Base-by-base conservation (phyloP, 1,140 invertebrate species). In the Drosophila repleta region DNA sequence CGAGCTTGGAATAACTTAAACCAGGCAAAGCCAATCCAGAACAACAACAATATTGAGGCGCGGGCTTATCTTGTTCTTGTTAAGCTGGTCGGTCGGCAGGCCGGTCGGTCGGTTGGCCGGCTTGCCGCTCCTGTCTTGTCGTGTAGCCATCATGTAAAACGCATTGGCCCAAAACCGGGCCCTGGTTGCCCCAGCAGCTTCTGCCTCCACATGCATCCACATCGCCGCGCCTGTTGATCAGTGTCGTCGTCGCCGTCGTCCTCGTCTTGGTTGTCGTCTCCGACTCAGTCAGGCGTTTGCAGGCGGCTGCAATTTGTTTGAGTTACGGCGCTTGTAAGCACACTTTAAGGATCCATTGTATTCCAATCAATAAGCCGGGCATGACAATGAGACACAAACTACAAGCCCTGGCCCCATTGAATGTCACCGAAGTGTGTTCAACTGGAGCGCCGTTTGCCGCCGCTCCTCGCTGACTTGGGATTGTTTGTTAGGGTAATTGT, bases 311-410 rank as follows among this genome's bases (percentile, higher is more conserved):
- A 91, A 91, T 91, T 91, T 91, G 85, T 91, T 91, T 91, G 88
- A 91, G 90, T 91, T 91, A 91, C 90, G 90, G 90, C 90, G 90
- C 90, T 91, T 90, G 90, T 90, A 90, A 90, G 90, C 88, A 91
- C 90, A 91, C 90, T 91, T 91, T 91, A 91, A 91, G 90, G 84
- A 83, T 90, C 90, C 90, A 91, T 91, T 91, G 90, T 91, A 90
- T 90, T 90, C 88, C 88, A 90, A 90, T 90, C 85, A 90, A 90
- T 90, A 90, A 79, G 88, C 79, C 46, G 71, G 79, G 79, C 83
- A 88, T 88, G 79, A 88, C 83, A 88, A 88, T 88, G 83, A 76
- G 68, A 69, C 79, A 74, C 60, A 76, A 68, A 73, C 74, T 55
- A 64, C 58, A 64, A 62, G 46, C 60, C 53, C 65, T 13, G 53